phyloP scores from a whole-genome alignment of 2,113 vertebrate species.

The Sylvia atricapilla region DNA sequence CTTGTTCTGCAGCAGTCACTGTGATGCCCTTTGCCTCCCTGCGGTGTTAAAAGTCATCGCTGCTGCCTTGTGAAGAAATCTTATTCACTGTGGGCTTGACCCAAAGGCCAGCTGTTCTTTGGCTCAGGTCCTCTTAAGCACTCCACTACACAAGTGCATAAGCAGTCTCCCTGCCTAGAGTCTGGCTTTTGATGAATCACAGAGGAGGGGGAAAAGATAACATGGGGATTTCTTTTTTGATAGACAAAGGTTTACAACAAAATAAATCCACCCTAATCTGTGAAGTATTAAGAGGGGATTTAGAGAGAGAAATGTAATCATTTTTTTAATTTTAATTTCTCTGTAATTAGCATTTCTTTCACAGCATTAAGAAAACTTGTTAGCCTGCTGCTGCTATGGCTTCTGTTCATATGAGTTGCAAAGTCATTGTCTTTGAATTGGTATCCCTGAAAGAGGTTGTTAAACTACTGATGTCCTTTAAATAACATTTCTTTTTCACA shows the following conservation, averaged over 20 bases:
- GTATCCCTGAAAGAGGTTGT: not conserved
- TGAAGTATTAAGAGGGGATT: constrained; percentile 58
- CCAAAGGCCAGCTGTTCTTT: not conserved
- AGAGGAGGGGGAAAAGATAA: not conserved
- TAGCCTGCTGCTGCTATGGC: not conserved
- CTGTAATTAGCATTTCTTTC: constrained; percentile 57
- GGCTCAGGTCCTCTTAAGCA: not conserved
- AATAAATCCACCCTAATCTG: constrained; percentile 63
- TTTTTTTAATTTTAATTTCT: constrained; percentile 46
- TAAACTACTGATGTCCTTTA: not conserved
- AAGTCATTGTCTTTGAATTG: not conserved
- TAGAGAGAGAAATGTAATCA: constrained; percentile 53
- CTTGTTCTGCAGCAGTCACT: not conserved
- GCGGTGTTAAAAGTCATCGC: not conserved
- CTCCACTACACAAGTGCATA: not conserved
- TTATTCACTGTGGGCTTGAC: not conserved
- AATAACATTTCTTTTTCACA: not conserved
- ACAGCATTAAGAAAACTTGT: constrained; percentile 40
- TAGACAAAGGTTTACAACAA: constrained; percentile 48
- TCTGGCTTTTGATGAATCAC: constrained; percentile 12
- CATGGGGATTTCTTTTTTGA: not conserved
- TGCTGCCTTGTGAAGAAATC: not conserved
- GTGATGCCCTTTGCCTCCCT: not conserved
- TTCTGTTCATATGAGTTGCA: not conserved
- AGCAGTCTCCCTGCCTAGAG: not conserved